Base-by-base conservation (phyloP, 2,888 invertebrate genomes). In the Coronaproctus castanopsis region DNA sequence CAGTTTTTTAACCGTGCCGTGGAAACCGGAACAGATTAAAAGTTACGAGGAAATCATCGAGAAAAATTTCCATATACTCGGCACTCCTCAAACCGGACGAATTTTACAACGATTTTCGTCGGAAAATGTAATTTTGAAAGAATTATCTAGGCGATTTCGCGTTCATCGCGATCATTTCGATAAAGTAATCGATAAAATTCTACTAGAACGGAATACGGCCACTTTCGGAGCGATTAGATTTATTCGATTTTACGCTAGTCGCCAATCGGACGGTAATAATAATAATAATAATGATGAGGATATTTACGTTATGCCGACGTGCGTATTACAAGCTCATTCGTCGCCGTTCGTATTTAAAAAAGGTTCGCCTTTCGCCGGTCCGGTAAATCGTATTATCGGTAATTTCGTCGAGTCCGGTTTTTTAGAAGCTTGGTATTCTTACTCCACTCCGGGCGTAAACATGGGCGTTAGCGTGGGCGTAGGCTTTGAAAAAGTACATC, bases 1-100 rank as follows among this genome's bases (percentile, higher is more conserved):
- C 10, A 62, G 62, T 24, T 59, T 62, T 22, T 24, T 62, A 19
- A 59, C 62, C n/a, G 62, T 62, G n/a, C 62, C 59, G 23, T 59
- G 59, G 57, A 56, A 59, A 57, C 53, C 57, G 24, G 50, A 56
- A n/a, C 54, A 62, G 19, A 62, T 62, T 23, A 52, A 57, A 51
- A 54, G 54, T 2, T 57, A 56, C 24, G 24, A 51, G 2, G 57
- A 59, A 21, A 62, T 62, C 18, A 20, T 59, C 5, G 53, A 57
- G 5, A 51, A 24, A 14, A 21, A 54, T 54, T 59, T 59, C 23
- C 21, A 52, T 3, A 51, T 59, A 1, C 21, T 21, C 18, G 62
- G 62, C 1, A 22, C 23, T 19, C 62, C 62, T 2, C 62, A 62
- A 57, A 50, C 57, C 2, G 36, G 50, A 21, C 56, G 62, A 8